Evolutionary conservation across 1,140 invertebrate genomes (phyloP).

Genomic region (Heliothis virescens): DNA sequence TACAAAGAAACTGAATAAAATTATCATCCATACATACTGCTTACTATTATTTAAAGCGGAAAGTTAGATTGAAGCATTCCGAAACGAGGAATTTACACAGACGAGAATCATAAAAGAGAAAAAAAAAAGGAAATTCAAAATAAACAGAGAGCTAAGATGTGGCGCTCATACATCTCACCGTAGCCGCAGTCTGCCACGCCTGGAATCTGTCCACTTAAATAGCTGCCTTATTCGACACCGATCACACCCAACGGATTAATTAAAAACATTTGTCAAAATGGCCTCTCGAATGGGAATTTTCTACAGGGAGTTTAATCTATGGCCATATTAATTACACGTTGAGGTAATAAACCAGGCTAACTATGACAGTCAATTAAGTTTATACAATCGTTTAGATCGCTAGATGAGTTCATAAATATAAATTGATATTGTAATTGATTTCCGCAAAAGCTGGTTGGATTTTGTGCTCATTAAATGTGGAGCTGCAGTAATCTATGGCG

Average conservation of each 20-base stretch:
- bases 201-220: conserved; percentile 66
- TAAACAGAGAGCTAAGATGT: conserved; percentile 51
- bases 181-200: conserved; percentile 57
- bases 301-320: conserved; percentile 56
- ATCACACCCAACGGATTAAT: conserved; percentile 70
- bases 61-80: conserved; percentile 48
- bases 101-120: conserved; percentile 37
- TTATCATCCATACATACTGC: conserved; percentile 62
- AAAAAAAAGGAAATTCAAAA: conserved; percentile 48
- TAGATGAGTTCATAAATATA: conserved; percentile 53
- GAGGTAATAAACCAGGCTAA: conserved; percentile 61
- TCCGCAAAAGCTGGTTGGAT: conserved; percentile 54
- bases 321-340: conserved; percentile 62
- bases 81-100: conserved; percentile 42
- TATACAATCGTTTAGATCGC: conserved; percentile 53
- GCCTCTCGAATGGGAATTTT: conserved; percentile 63
- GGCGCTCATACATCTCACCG: conserved; percentile 55
- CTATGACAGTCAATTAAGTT: conserved; percentile 62
- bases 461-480: conserved; percentile 53
- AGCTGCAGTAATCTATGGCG: conserved; percentile 57
- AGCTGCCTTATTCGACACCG: conserved; percentile 60
- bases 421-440: conserved; percentile 60
- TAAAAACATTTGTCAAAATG: conserved; percentile 72
- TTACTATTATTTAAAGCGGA: conserved; percentile 45
- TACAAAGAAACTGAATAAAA: conserved; percentile 73